Evolutionary conservation across 92 coral and sea anemone species (phyloP), one percentile per base, ranked within the genome.

Genomic region (Umimayanthus kanabou): DNA sequence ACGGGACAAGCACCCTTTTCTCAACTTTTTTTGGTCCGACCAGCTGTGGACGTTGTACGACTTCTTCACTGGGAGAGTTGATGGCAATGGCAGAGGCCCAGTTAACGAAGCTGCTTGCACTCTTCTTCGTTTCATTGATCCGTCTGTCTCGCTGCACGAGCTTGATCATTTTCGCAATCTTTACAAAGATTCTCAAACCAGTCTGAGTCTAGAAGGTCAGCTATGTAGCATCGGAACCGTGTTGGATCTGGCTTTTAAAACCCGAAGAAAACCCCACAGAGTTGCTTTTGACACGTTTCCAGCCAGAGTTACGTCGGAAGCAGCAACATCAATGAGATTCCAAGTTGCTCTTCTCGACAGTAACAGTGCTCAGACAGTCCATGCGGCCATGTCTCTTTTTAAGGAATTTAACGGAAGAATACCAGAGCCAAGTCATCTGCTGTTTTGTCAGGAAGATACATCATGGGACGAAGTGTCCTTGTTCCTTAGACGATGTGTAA

Each of bases 391-490:
- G 79, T 69, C 89, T 14, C 66, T 89, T 33, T 89, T 83, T 37
- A 76, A 89, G 64, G 80, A 85, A 10, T 74, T 72, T n/a, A n/a
- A 87, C 5, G 80, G 85, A 26, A 87, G 77, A 76, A 84, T 84
- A 29, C 92, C 92, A 7, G 89, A 89, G 73, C 88, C 92, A 18
- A 76, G 58, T 84, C 92, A 77, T 26, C 76, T 89, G 20, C 42
- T 89, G 69, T 85, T 89, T 72, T 89, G 92, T 79, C 78, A 67
- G 30, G 73, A 80, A 6, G 77, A 77, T 4, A 89, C 92, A 53
- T 47, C 85, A 26, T 84, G 88, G 92, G 92, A 89, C 22, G 92
- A 89, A 85, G 80, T 89, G 39, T 53, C 79, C 2, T 61, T 89
- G 22, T 72, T 85, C 43, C 89, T 89, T 29, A 89, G 73, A 22